Percentiles rank a stretch among this genome's conserved stretches.
Evolutionary conservation across 1,140 invertebrate species (phyloP).

Genomic region (Drosophila ercepeae): DNA sequence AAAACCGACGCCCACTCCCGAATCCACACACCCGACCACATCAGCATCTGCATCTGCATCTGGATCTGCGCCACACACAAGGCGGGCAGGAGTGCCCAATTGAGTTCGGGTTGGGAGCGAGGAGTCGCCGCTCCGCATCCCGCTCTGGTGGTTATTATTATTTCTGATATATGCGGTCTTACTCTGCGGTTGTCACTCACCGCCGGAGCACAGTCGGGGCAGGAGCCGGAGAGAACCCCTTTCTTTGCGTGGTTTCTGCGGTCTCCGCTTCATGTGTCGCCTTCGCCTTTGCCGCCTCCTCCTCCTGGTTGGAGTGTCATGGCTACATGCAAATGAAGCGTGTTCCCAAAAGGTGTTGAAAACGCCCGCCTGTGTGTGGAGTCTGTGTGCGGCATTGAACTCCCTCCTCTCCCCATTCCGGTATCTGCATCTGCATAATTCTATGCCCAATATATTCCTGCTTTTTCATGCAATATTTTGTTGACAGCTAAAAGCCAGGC

Average conservation of each 20-base stretch:
- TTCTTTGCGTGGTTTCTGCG: conserved; percentile 44
- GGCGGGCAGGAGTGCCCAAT: conserved; percentile 40
- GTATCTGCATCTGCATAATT: conserved; percentile 68
- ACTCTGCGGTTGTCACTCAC: conserved; percentile 77
- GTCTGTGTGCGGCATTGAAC: conserved; percentile 54
- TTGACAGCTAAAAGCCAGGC: conserved; percentile 51
- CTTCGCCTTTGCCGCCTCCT: conserved; percentile 17
- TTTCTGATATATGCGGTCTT: conserved; percentile 82
- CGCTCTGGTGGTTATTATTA: conserved; percentile 70
- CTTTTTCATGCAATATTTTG: conserved; percentile 60
- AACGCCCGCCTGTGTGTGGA: conserved; percentile 31
- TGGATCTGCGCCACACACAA: neutral
- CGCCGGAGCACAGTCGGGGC: neutral
- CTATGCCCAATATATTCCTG: conserved; percentile 68
- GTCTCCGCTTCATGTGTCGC: conserved; percentile 44
- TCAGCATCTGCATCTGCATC: conserved; percentile 21
- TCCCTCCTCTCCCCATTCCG: conserved; percentile 7
- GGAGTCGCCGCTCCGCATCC: conserved; percentile 16
- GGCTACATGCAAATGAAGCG: conserved; percentile 79
- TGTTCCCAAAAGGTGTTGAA: conserved; percentile 75
- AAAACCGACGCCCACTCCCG: neutral
- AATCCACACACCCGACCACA: conserved; percentile 11
- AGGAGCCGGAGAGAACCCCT: conserved; percentile 1
- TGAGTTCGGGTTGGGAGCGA: conserved; percentile 52
- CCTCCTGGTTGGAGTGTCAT: conserved; percentile 36